These are phyloP conservation scores for Tympanoctomys barrerae DNA, from an alignment of 2,797 vertebrate species.

Conservation along the genomic window DNA sequence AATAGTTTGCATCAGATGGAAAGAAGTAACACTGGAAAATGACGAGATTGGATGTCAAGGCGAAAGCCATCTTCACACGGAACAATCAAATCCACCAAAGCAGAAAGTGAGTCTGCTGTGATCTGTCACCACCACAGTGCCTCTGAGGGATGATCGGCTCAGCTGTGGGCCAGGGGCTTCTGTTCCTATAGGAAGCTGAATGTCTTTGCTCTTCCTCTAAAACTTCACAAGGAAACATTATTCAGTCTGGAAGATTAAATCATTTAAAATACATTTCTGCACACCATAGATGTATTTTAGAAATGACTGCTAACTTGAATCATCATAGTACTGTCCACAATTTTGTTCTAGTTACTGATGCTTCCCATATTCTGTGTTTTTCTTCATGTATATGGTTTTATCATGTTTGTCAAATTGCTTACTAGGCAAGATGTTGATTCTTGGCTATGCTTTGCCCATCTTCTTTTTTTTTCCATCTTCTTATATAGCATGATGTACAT, in stretches of 20 bases:
- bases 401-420: conserved; percentile 53
- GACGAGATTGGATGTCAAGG: conserved; percentile 57
- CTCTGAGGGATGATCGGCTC: not conserved
- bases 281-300: not conserved
- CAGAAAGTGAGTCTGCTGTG: not conserved
- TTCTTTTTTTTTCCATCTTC: not conserved
- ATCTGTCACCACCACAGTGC: not conserved
- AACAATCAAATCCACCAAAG: conserved; percentile 40
- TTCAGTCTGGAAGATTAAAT: conserved; percentile 35
- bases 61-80: not conserved
- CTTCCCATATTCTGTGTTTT: conserved; percentile 6
- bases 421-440: conserved; percentile 40
- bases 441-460: not conserved
- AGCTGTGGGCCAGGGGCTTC: not conserved
- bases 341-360: conserved; percentile 39
- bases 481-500: not conserved
- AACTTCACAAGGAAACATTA: conserved; percentile 6
- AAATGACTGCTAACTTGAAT: conserved; percentile 53
- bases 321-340: not conserved
- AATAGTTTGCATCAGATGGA: conserved; percentile 42
- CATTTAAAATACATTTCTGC: conserved; percentile 46
- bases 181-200: not conserved
- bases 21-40: conserved; percentile 64
- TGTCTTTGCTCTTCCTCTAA: conserved; percentile 20
- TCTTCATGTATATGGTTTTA: conserved; percentile 8